Conservation (phyloP, 1,140 invertebrate species). For the Octopus bimaculoides region DNA sequence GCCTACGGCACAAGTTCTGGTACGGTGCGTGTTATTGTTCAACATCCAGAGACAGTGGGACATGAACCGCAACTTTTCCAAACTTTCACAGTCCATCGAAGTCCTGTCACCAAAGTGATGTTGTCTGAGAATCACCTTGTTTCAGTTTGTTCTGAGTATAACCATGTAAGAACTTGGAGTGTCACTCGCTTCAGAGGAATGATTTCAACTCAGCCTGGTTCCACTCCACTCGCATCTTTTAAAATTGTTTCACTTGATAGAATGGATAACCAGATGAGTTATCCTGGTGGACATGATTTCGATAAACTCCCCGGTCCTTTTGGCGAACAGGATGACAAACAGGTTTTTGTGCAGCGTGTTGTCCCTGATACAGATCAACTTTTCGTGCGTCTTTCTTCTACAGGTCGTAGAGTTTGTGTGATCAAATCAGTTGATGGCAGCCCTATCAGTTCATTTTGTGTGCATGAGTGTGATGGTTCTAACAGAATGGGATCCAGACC, state of each 20-base stretch:
- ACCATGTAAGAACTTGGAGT: slow-evolving; percentile 95
- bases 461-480: slow-evolving; percentile 95
- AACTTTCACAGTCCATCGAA: slow-evolving; percentile 96
- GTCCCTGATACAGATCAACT: slow-evolving; percentile 93
- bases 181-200: slow-evolving; percentile 89
- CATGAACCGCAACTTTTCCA: slow-evolving; percentile 95
- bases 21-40: slow-evolving; percentile 93
- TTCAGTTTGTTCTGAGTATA: slow-evolving; percentile 91
- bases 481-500: slow-evolving; percentile 85
- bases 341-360: slow-evolving; percentile 97
- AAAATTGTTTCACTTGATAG: slow-evolving; percentile 90
- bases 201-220: slow-evolving; percentile 97
- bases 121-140: slow-evolving; percentile 95
- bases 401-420: slow-evolving; percentile 93
- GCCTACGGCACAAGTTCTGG: slow-evolving; percentile 96
- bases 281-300: slow-evolving; percentile 77
- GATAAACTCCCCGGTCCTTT: slow-evolving; percentile 71
- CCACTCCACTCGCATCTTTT: slow-evolving; percentile 92
- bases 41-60: slow-evolving; percentile 97
- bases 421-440: slow-evolving; percentile 92
- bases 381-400: slow-evolving; percentile 90
- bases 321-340: slow-evolving; percentile 95
- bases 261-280: slow-evolving; percentile 74
- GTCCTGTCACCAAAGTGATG: slow-evolving; percentile 86
- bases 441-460: slow-evolving; percentile 92